Conservation (phyloP, 2,888 invertebrate genomes). For the Scaptomyza flava region DNA sequence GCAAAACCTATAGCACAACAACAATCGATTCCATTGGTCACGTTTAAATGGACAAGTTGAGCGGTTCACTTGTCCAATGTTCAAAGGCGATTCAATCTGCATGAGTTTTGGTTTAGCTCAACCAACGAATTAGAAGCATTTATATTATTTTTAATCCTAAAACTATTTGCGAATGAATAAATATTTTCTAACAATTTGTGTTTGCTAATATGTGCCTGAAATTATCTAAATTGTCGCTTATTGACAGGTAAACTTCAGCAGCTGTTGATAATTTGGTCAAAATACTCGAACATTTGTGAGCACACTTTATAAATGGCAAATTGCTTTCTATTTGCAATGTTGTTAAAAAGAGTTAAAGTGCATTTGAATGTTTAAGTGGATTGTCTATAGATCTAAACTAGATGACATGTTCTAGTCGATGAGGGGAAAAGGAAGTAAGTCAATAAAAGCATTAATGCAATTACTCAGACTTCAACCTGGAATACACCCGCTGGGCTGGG, state of each 20-base stretch:
- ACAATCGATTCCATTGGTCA: conserved; percentile 62
- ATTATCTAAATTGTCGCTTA: conserved; percentile 4
- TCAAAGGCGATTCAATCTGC: neutral
- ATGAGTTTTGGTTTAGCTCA: neutral
- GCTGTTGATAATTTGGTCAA: neutral
- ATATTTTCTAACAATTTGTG: neutral
- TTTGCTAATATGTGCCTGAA: neutral
- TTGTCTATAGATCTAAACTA: neutral
- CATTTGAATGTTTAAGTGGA: conserved; percentile 32
- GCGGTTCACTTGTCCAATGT: conserved; percentile 10
- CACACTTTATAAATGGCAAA: conserved; percentile 23
- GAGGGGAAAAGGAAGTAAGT: neutral
- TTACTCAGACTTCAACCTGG: conserved; percentile 23
- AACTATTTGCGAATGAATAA: too few relatives aligned
- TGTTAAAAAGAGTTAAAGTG: conserved; percentile 30
- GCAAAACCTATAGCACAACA: conserved; percentile 37
- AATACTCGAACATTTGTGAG: conserved; percentile 8
- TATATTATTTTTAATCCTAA: too few relatives aligned
- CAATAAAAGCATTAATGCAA: conserved; percentile 48
- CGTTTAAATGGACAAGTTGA: conserved; percentile 58
- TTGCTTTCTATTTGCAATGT: conserved; percentile 12
- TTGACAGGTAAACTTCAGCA: conserved; percentile 1
- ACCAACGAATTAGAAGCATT: neutral
- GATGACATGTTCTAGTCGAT: neutral
- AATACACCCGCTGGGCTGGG: conserved; percentile 24